These are phyloP conservation scores for Sinhomidia bicolor DNA, from an alignment of 2,888 invertebrate genomes.

Conservation along the genomic window DNA sequence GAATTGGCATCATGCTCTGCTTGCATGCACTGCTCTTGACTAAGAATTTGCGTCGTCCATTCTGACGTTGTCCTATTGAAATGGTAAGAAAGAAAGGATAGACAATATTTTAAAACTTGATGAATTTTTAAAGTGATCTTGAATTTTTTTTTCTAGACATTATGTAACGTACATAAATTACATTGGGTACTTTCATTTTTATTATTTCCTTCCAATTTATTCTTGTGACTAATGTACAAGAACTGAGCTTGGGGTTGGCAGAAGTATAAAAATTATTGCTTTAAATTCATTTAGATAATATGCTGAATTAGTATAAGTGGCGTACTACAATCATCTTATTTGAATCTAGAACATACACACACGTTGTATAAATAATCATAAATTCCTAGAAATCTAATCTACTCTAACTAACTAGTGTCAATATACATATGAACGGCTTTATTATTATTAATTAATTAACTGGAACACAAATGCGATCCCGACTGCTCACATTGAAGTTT, in stretches of 20 bases:
- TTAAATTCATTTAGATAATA: background rate
- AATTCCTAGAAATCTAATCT: background rate
- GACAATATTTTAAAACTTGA: no score
- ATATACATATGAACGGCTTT: background rate
- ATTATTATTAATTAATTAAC: constrained; percentile 10
- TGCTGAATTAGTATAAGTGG: background rate
- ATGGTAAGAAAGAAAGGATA: no score
- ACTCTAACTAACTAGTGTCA: no score
- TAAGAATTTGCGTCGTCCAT: background rate
- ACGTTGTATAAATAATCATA: constrained; percentile 1
- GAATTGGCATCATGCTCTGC: background rate
- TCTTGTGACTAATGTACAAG: constrained; percentile 5
- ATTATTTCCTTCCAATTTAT: background rate
- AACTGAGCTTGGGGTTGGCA: background rate
- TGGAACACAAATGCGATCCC: constrained; percentile 75
- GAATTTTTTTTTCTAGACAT: no score
- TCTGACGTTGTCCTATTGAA: background rate
- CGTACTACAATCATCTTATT: background rate
- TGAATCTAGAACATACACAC: background rate
- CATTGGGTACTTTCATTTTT: background rate
- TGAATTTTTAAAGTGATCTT: constrained; percentile 18
- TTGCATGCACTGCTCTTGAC: background rate
- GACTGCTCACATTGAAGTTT: constrained; percentile 54
- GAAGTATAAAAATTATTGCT: background rate
- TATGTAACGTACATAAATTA: background rate